Evolutionary conservation across 2,888 invertebrate species (phyloP), one percentile per base, ranked within the genome.

Genomic region (Napeogenes sylphis): DNA sequence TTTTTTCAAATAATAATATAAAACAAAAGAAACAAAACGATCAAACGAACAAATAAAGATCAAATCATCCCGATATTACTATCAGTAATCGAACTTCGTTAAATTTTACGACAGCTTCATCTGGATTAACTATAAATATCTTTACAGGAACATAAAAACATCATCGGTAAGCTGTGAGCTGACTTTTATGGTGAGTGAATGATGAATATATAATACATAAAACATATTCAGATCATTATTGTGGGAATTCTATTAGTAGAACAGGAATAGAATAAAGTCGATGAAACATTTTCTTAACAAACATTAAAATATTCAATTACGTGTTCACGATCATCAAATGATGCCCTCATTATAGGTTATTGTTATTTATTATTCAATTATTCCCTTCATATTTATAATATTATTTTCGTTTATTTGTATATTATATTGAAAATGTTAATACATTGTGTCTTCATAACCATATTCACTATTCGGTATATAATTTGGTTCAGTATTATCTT

Each of bases 61-160:
- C 8, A 4, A 38, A 38, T 38, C 4, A 38, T 38, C 6, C 5
- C 2, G 47, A 47, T 47, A n/a, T 0, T 14, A 47, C 8, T 8
- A 14, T 47, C 21, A 21, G 30, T n/a, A 55, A 46, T 30, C 55
- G 30, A 21, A 35, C 63, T 38, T 38, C 58, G 51, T 51, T 47
- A 56, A 54, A 53, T 59, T 46, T 35, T 14, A 62, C 42, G 33
- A 56, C 10, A 51, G 59, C 45, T 61, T 59, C 45, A 53, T 63
- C 45, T 56, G 57, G 53, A 64, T 6, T 60, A 61, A 64, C 45
- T 13, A 13, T 58, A 45, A 21, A 57, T 62, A 58, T 46, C 51
- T 58, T 64, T 64, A 35, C 61, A 60, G 64, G 55, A 55, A 33
- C 47, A 58, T 61, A 58, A 55, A 55, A 58, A 58, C 55, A 57